Evolutionary conservation across 2,888 invertebrate genomes (phyloP).

Genomic region (Monoplex corrugatus): DNA sequence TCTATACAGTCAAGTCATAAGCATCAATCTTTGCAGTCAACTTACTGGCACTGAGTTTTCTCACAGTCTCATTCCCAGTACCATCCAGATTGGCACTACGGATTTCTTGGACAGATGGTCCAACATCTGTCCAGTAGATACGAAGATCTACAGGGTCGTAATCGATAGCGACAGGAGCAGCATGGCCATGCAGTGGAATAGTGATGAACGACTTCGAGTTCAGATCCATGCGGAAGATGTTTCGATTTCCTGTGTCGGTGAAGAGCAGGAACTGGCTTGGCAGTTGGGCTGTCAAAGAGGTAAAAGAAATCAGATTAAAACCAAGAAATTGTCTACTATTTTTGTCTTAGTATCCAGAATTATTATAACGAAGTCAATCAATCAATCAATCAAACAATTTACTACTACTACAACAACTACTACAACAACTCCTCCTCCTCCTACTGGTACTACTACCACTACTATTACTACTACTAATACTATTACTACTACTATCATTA

Average conservation of each 20-base stretch:
- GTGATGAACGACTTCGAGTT: slow-evolving; percentile 58
- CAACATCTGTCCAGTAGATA: slow-evolving; percentile 61
- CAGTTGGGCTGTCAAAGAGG: slow-evolving; percentile 59
- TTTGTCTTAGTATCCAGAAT: too few species aligned
- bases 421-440: too few species aligned
- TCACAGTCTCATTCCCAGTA: slow-evolving; percentile 55
- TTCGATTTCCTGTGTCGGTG: slow-evolving; percentile 83
- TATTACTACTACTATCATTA: too few species aligned
- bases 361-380: too few species aligned
- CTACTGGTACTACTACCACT: too few species aligned
- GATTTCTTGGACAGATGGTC: slow-evolving; percentile 56
- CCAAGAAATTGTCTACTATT: too few species aligned
- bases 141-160: slow-evolving; percentile 59
- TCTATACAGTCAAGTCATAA: too few species aligned
- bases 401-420: too few species aligned
- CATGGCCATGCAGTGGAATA: slow-evolving; percentile 56
- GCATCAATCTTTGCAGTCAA: neutral
- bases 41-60: slow-evolving; percentile 56
- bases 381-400: too few species aligned
- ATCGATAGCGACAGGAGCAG: slow-evolving; percentile 59
- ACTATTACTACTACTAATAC: too few species aligned
- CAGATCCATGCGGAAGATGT: slow-evolving; percentile 84
- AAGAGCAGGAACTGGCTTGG: slow-evolving; percentile 73
- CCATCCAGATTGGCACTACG: slow-evolving; percentile 60
- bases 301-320: too few species aligned